Evolutionary conservation across 1,140 invertebrate genomes (phyloP).

Genomic region (Achroia grisella): DNA sequence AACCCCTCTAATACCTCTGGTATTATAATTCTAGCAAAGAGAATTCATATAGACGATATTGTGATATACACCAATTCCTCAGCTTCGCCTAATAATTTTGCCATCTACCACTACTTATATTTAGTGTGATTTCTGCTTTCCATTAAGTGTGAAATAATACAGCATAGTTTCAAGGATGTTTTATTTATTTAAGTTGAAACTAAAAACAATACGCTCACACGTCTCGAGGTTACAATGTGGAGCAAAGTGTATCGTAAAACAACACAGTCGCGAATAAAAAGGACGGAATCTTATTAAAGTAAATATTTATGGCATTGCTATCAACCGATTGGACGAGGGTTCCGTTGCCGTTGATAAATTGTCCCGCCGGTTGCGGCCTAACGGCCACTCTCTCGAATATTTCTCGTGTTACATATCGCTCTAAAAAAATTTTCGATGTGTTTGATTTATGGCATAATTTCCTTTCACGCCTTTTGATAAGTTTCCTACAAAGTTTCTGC

Average conservation of each 20-base stretch:
- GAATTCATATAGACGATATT: too few relatives aligned
- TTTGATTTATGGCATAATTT: conserved; percentile 55
- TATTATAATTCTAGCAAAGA: too few relatives aligned
- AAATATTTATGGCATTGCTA: conserved; percentile 73
- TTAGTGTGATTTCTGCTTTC: too few relatives aligned
- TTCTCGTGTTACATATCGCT: conserved; percentile 44
- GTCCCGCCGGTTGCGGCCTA: conserved; percentile 46
- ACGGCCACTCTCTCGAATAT: conserved; percentile 47
- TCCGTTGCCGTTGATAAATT: conserved; percentile 59
- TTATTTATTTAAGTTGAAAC: too few relatives aligned
- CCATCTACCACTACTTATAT: too few relatives aligned
- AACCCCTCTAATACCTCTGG: too few relatives aligned
- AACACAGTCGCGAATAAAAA: conserved; percentile 56
- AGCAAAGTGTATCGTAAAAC: conserved; percentile 63
- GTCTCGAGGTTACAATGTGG: conserved; percentile 38
- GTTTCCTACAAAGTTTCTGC: conserved; percentile 17
- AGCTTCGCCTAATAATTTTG: too few relatives aligned
- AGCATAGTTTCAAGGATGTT: too few relatives aligned
- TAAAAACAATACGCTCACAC: conserved; percentile 48
- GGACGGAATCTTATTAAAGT: conserved; percentile 73
- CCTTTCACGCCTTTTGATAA: conserved; percentile 43
- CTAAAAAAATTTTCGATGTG: conserved; percentile 42
- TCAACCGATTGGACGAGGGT: conserved; percentile 67
- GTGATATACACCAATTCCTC: too few relatives aligned
- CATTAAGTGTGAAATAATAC: too few relatives aligned